A percentile compares a stretch with the other conserved stretches of the same genome.
These are phyloP conservation scores for Girardinus metallicus DNA, from an alignment of 2,797 vertebrate genomes.

Conservation along the genomic window DNA sequence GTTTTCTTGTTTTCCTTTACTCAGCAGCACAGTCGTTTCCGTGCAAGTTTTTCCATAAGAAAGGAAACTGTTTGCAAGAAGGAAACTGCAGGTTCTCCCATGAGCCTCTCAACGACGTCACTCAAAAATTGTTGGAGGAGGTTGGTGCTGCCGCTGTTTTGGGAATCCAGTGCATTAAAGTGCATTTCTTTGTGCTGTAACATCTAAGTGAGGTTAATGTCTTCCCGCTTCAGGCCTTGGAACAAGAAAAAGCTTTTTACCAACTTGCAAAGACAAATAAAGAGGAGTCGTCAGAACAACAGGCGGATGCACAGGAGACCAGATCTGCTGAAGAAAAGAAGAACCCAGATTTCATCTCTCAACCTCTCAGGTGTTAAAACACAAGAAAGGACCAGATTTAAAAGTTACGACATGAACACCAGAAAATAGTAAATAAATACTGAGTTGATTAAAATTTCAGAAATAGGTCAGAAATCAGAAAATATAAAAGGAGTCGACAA, in stretches of 20 bases:
- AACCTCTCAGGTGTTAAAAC: conserved; percentile 51
- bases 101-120: conserved; percentile 86
- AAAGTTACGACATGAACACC: neutral
- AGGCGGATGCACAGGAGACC: neutral
- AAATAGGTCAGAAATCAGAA: neutral
- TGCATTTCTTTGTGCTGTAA: neutral
- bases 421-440: neutral
- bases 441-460: neutral
- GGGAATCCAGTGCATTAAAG: neutral
- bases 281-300: conserved; percentile 1
- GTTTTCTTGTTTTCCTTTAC: conserved; percentile 79
- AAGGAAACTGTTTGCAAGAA: conserved; percentile 84
- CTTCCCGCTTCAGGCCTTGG: conserved; percentile 40
- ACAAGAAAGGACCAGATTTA: neutral
- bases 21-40: conserved; percentile 87
- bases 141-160: conserved; percentile 66
- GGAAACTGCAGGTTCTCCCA: conserved; percentile 92
- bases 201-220: neutral
- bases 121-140: conserved; percentile 85
- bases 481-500: neutral
- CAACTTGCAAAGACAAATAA: conserved; percentile 42
- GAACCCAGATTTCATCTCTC: conserved; percentile 1
- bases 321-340: neutral
- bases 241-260: conserved; percentile 11
- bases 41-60: conserved; percentile 91